phyloP scores from a whole-genome alignment of 2,888 invertebrate species.

The Ormyrus nitidulus region DNA sequence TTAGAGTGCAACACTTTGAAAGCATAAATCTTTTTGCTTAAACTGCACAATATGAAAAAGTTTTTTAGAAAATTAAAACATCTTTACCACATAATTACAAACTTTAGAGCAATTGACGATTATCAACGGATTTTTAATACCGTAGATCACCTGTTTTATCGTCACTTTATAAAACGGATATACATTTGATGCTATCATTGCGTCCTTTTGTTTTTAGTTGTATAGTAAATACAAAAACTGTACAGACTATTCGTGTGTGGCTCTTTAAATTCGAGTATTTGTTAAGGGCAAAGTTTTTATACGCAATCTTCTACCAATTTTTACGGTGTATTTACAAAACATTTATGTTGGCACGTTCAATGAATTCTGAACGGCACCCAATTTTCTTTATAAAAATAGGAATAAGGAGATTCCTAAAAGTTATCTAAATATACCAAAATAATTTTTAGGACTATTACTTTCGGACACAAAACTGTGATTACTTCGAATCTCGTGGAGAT shows the following conservation, averaged over 20 bases:
- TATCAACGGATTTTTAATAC: constrained; percentile 43
- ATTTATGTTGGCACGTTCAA: constrained; percentile 32
- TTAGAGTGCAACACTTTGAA: not conserved
- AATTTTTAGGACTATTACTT: constrained; percentile 16
- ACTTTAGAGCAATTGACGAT: constrained; percentile 24
- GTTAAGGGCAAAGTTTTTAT: constrained; percentile 44
- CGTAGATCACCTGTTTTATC: constrained; percentile 31
- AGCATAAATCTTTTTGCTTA: not conserved
- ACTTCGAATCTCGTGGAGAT: constrained; percentile 42
- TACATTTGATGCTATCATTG: constrained; percentile 13
- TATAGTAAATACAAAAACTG: constrained; percentile 47
- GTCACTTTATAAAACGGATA: constrained; percentile 2
- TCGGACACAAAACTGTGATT: constrained; percentile 38
- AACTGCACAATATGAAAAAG: not conserved
- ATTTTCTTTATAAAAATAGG: constrained; percentile 22
- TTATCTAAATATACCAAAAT: not conserved
- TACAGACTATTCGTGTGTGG: constrained; percentile 40
- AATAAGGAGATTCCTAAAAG: not conserved
- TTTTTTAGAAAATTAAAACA: constrained; percentile 27
- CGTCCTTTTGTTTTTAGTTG: constrained; percentile 40
- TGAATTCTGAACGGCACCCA: not conserved
- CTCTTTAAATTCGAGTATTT: constrained; percentile 25
- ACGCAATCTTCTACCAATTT: constrained; percentile 34
- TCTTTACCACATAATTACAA: constrained; percentile 25
- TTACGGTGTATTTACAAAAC: constrained; percentile 17